Percentiles rank a stretch among this genome's conserved stretches.
Evolutionary conservation across 2,888 invertebrate species (phyloP).

Genomic region (Reticulitermes lucifugus): DNA sequence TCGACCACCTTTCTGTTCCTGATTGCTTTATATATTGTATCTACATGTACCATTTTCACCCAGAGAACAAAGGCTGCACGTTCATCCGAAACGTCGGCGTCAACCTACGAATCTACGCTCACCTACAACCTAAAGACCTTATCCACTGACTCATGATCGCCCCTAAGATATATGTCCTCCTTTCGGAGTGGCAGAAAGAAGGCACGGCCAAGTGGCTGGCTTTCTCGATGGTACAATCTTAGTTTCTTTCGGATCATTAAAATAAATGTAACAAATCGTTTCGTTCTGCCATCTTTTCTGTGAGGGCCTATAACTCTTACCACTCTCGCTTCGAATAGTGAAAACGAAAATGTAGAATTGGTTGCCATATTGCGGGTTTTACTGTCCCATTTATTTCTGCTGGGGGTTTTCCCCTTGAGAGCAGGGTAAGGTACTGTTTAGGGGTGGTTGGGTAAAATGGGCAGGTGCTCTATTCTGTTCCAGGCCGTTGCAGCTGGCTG

Average conservation of each 20-base stretch:
- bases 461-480: conserved; percentile 49
- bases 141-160: not conserved
- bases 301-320: not conserved
- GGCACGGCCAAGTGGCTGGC: not conserved
- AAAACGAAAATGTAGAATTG: conserved; percentile 50
- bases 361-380: conserved; percentile 51
- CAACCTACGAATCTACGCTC: not conserved
- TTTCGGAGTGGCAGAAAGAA: not conserved
- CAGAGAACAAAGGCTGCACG: too few species aligned
- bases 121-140: not conserved
- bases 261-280: not conserved
- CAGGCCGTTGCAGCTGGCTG: conserved; percentile 31
- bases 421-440: conserved; percentile 9
- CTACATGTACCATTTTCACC: too few species aligned
- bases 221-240: not conserved
- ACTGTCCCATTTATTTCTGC: conserved; percentile 52
- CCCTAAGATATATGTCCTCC: not conserved
- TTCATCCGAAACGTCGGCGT: too few species aligned
- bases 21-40: too few species aligned
- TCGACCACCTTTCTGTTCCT: too few species aligned
- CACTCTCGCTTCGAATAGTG: not conserved
- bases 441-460: conserved; percentile 39
- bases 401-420: conserved; percentile 38
- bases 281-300: not conserved
- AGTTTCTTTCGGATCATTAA: conserved; percentile 1